Evolutionary conservation across 1,140 invertebrate genomes (phyloP).

Genomic region (Brachionus plicatilis): DNA sequence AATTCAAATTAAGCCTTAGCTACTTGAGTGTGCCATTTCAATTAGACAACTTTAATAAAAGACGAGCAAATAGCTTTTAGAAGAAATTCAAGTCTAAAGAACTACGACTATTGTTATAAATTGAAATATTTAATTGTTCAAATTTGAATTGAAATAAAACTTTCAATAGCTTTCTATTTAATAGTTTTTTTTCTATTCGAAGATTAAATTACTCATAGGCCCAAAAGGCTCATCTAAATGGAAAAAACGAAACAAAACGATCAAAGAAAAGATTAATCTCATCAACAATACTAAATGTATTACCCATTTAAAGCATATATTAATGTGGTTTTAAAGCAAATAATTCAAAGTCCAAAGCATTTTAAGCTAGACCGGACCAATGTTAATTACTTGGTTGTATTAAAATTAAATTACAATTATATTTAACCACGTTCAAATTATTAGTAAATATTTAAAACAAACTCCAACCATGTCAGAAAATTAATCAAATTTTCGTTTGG

Average conservation of each 20-base stretch:
- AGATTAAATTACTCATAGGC: not conserved
- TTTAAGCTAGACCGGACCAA: not conserved
- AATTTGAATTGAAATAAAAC: conserved; percentile 1
- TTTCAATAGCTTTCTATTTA: not conserved
- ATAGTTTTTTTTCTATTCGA: not conserved
- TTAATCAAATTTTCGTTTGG: not conserved
- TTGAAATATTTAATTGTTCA: not conserved
- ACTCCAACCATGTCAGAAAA: not conserved
- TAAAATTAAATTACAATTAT: not conserved
- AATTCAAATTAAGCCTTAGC: not conserved
- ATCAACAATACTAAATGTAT: not conserved
- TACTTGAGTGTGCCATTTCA: not conserved
- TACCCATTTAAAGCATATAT: not conserved
- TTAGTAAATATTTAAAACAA: not conserved
- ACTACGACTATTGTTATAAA: not conserved
- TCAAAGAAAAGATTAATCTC: not conserved
- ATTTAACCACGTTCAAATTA: not conserved
- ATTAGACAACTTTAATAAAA: not conserved
- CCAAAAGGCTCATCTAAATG: not conserved
- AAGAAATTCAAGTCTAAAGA: not conserved
- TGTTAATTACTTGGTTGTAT: not conserved
- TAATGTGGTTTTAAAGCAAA: not conserved
- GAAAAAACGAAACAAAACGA: not conserved
- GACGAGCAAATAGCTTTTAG: not conserved
- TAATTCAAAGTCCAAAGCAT: not conserved